Evolutionary conservation across 2,797 vertebrate genomes (phyloP).

Genomic region (Loriculus beryllinus): DNA sequence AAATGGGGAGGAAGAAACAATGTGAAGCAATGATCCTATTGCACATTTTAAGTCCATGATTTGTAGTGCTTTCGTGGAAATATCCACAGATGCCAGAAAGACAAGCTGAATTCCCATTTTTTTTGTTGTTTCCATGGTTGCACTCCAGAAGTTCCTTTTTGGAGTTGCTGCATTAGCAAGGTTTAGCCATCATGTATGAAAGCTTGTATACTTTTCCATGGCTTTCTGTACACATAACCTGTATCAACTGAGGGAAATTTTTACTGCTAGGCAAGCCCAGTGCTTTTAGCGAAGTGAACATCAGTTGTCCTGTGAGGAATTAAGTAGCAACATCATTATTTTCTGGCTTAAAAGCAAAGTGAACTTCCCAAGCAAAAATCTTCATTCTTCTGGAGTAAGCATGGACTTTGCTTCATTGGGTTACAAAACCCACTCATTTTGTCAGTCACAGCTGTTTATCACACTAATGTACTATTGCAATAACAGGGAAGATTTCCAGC

Average conservation of each 20-base stretch:
- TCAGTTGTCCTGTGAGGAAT: not conserved
- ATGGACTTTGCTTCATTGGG: conserved; percentile 6
- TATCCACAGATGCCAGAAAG: not conserved
- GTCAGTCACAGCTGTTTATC: not conserved
- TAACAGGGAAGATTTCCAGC: not conserved
- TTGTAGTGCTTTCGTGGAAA: not conserved
- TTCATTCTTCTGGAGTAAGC: not conserved
- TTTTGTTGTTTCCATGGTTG: not conserved
- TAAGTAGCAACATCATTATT: not conserved
- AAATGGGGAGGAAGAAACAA: not conserved
- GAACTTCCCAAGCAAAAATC: not conserved
- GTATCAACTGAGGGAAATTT: not conserved
- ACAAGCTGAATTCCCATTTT: not conserved
- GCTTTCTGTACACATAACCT: not conserved
- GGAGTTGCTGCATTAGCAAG: not conserved
- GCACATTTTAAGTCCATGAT: not conserved
- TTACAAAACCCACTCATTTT: not conserved
- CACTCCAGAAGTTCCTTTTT: not conserved
- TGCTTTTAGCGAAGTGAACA: not conserved
- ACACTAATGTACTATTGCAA: not conserved
- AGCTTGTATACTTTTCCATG: not conserved
- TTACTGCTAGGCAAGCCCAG: not conserved
- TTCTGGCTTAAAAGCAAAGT: conserved; percentile 8
- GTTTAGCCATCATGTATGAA: not conserved
- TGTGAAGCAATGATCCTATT: not conserved